Conservation (phyloP, 2,797 vertebrate species). For the Antennarius maculatus region DNA sequence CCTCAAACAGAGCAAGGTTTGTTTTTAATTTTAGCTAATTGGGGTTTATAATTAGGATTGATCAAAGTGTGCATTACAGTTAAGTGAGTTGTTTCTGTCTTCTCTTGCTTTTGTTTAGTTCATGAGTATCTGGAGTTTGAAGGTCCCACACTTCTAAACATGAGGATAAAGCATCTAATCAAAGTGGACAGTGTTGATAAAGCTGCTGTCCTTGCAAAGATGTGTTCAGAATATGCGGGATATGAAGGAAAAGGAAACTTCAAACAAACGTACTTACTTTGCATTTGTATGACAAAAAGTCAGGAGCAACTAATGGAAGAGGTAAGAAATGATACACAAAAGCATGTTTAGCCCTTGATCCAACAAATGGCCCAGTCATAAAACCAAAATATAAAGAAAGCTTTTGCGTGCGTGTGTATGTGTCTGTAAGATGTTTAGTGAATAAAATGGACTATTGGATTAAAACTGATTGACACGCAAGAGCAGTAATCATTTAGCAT, state of each 20-base stretch:
- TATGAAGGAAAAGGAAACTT: conserved; percentile 96
- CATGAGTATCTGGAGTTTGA: conserved; percentile 91
- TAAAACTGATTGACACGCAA: neutral
- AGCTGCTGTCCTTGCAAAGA: conserved; percentile 93
- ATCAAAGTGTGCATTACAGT: conserved; percentile 58
- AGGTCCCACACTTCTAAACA: conserved; percentile 92
- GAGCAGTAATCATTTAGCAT: neutral
- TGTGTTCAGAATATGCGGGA: conserved; percentile 94
- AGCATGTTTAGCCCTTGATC: too few species aligned
- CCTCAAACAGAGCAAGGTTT: conserved; percentile 90
- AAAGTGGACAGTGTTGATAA: conserved; percentile 91
- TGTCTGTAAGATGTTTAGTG: too few species aligned
- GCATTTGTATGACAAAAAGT: conserved; percentile 93
- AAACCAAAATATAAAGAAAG: too few species aligned
- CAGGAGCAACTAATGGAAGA: conserved; percentile 96
- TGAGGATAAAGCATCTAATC: conserved; percentile 98
- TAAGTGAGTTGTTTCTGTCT: conserved; percentile 41
- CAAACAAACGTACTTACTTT: conserved; percentile 96
- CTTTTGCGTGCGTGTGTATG: too few species aligned
- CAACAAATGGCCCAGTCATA: too few species aligned
- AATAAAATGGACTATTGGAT: too few species aligned
- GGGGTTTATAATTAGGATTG: neutral
- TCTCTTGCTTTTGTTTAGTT: conserved; percentile 77
- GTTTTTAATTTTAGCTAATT: conserved; percentile 9
- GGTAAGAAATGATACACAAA: conserved; percentile 78